A percentile compares a stretch with the other conserved stretches of the same genome.
Conservation (phyloP, 35 echinoderm and acorn worm genomes). For the Hemicentrotus pulcherrimus region DNA sequence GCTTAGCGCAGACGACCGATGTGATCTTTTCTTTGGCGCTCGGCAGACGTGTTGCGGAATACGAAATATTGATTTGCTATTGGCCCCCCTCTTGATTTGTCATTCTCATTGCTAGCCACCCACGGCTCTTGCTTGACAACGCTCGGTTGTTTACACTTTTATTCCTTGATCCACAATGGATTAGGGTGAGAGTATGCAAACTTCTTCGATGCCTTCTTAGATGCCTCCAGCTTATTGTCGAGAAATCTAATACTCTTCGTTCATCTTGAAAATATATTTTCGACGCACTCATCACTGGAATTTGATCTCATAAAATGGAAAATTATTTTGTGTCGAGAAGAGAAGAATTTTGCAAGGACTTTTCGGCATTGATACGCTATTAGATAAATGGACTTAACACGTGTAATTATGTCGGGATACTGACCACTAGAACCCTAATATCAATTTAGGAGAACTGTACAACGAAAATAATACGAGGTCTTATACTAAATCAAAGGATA, state of each 20-base stretch:
- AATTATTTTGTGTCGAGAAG: background rate
- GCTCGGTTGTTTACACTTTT: slow-evolving; percentile 25
- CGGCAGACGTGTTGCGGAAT: background rate
- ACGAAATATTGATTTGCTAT: background rate
- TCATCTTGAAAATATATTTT: background rate
- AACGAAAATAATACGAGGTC: too few relatives aligned
- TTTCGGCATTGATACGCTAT: background rate
- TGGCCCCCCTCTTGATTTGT: background rate
- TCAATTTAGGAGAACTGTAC: background rate
- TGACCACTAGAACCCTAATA: background rate
- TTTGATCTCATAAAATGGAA: background rate
- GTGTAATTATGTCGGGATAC: background rate
- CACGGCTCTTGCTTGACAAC: slow-evolving; percentile 14
- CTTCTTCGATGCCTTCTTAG: background rate
- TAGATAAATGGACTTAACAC: background rate
- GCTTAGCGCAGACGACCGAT: background rate
- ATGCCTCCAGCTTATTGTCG: background rate
- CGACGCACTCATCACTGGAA: background rate
- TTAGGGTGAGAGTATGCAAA: slow-evolving; percentile 17
- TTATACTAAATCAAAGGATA: too few relatives aligned
- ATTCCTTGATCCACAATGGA: slow-evolving; percentile 25
- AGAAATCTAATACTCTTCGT: background rate
- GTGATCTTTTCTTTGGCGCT: background rate
- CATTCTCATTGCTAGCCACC: background rate
- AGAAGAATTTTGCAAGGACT: background rate